Evolutionary conservation across 2,888 invertebrate genomes (phyloP).

Genomic region (Oscheius sp.): DNA sequence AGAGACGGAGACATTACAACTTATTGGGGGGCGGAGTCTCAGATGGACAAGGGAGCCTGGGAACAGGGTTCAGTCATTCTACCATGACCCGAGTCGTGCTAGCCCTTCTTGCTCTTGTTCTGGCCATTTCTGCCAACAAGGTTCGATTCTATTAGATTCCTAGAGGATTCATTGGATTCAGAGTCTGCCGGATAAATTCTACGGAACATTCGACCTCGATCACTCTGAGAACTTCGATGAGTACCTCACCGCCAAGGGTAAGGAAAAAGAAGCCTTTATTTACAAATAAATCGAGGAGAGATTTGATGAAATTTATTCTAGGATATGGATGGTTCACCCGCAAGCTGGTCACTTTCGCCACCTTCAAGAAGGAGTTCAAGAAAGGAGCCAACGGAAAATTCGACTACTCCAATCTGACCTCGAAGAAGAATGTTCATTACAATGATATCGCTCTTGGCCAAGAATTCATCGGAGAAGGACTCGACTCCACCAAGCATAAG

Average conservation of each 20-base stretch:
- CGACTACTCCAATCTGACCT: conserved; percentile 60
- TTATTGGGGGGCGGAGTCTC: too few relatives aligned
- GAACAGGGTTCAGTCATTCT: not conserved
- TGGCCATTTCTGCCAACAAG: conserved; percentile 28
- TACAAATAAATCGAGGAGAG: not conserved
- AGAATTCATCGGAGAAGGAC: conserved; percentile 63
- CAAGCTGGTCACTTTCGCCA: conserved; percentile 57
- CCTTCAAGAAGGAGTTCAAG: conserved; percentile 59
- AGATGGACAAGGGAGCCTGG: not conserved
- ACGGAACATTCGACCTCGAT: conserved; percentile 57
- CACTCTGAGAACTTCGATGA: conserved; percentile 64
- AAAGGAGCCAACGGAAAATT: conserved; percentile 33
- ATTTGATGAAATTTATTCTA: conserved; percentile 5
- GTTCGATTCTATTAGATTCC: not conserved
- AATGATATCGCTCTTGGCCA: conserved; percentile 57
- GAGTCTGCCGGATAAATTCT: conserved; percentile 56
- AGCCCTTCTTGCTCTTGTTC: conserved; percentile 35
- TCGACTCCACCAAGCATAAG: conserved; percentile 64
- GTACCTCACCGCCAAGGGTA: conserved; percentile 58
- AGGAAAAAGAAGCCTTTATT: not conserved
- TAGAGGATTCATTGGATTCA: not conserved
- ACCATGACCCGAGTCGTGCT: conserved; percentile 14
- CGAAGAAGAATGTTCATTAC: conserved; percentile 67
- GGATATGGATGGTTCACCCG: conserved; percentile 63
- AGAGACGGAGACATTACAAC: conserved; percentile 23